Evolutionary conservation across 2,888 invertebrate species (phyloP).

Genomic region (Mesoligia furuncula): DNA sequence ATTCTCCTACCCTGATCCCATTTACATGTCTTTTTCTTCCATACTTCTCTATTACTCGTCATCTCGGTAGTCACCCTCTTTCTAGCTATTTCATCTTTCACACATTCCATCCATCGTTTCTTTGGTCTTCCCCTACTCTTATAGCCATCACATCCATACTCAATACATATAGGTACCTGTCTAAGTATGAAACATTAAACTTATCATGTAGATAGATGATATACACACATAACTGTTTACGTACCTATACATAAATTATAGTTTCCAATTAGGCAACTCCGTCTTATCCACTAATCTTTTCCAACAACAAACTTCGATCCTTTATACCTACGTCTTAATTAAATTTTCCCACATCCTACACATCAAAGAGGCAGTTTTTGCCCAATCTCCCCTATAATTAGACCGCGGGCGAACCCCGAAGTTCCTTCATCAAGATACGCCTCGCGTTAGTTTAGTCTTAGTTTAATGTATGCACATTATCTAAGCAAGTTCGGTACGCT

Average conservation of each 20-base stretch:
- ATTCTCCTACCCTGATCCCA: background rate
- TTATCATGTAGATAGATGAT: background rate
- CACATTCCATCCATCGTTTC: no score
- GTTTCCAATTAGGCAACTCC: slow-evolving; percentile 31
- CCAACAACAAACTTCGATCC: slow-evolving; percentile 50
- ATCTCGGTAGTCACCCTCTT: background rate
- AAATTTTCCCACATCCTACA: slow-evolving; percentile 66
- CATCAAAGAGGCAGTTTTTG: slow-evolving; percentile 70
- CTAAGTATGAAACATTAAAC: background rate
- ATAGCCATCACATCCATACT: no score
- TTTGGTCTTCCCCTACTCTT: no score
- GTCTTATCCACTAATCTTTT: slow-evolving; percentile 42
- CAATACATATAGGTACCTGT: background rate
- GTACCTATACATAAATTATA: slow-evolving; percentile 14
- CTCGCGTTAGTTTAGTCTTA: slow-evolving; percentile 88
- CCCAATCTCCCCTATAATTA: slow-evolving; percentile 84
- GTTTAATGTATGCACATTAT: slow-evolving; percentile 91
- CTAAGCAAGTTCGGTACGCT: slow-evolving; percentile 86
- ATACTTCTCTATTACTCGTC: background rate
- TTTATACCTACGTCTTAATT: slow-evolving; percentile 60
- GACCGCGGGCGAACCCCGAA: slow-evolving; percentile 83
- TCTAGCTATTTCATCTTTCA: no score
- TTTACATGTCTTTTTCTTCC: background rate
- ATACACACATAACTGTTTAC: background rate
- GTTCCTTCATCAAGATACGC: slow-evolving; percentile 88